A percentile compares a stretch with the other conserved stretches of the same genome.
Evolutionary conservation across 2,888 invertebrate species (phyloP).

Genomic region (Machimus rusticus): DNA sequence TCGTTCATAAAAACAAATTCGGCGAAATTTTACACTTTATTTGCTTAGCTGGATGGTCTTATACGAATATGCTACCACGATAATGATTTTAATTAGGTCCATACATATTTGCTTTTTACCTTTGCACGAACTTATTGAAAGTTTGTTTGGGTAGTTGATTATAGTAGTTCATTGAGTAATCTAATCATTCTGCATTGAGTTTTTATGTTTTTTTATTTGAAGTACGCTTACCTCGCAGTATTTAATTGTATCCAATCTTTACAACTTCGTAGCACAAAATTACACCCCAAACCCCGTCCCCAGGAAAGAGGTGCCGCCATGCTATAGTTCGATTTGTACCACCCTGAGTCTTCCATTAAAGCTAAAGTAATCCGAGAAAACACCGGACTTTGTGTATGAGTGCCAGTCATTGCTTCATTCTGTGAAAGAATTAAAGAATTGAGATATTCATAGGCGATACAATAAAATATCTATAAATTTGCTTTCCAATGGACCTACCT

Average conservation of each 20-base stretch:
- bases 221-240: constrained; percentile 67
- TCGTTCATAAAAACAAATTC: not conserved
- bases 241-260: constrained; percentile 93
- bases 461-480: not conserved
- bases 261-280: constrained; percentile 93
- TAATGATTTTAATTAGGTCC: not conserved
- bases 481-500: constrained; percentile 70
- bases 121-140: too few relatives aligned
- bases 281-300: constrained; percentile 92
- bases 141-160: not conserved
- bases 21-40: not conserved
- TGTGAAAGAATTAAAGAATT: constrained; percentile 58
- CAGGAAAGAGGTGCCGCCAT: constrained; percentile 88
- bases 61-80: not conserved
- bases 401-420: constrained; percentile 99
- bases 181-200: not conserved
- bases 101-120: not conserved
- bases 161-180: not conserved
- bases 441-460: not conserved
- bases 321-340: constrained; percentile 91
- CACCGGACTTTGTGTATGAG: constrained; percentile 97
- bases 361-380: constrained; percentile 95
- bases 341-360: constrained; percentile 97
- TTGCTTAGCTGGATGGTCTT: not conserved
- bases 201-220: not conserved